Base-by-base conservation (phyloP, 1,140 invertebrate genomes). In the Zaprionus gabonicus region DNA sequence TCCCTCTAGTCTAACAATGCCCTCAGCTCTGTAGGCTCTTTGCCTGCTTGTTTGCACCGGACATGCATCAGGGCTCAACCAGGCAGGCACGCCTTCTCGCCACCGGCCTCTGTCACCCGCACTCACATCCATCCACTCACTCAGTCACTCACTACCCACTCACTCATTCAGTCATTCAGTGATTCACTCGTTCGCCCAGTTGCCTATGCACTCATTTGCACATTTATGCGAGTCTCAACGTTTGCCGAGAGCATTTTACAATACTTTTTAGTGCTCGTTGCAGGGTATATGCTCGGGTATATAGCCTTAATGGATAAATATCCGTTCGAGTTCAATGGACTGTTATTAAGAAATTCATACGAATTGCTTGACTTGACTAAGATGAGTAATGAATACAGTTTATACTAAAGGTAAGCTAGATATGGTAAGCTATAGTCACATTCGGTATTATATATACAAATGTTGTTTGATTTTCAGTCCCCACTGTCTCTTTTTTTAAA, bases 131-230 rank as follows among this genome's bases (percentile, higher is more conserved):
- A 56, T n/a, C 59, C 58, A 67, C 27, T 71, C 57, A 66, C 41
- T 49, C 78, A 63, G 41, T 62, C 60, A 70, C 53, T 56, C 71
- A 76, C 27, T 71, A 36, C 41, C 27, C 55, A 71, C 34, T 57
- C 46, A 79, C 23, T 69, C 53, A 60, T 12, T 58, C 49, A 34
- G 12, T 38, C 56, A 62, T 9, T 53, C 38, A 44, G 34, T 55
- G 34, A 44, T 44, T 46, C 36, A 78, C 31, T 71, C 66, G 53
- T 1, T 31, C 46, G 46, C 46, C 46, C 46, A 51, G 46, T 51
- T 51, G 20, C 46, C 46, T 51, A 41, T 49, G 81, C 80, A 87
- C 81, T 88, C 78, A 90, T 87, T 87, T 86, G 73, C 80, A 86
- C 83, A 87, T 86, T 86, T 87, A 80, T 87, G 76, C 86, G 72